Percentiles rank a stretch among this genome's conserved stretches.
These are phyloP conservation scores for Pseudopipra pipra DNA, from an alignment of 2,113 vertebrate species.

Conservation along the genomic window DNA sequence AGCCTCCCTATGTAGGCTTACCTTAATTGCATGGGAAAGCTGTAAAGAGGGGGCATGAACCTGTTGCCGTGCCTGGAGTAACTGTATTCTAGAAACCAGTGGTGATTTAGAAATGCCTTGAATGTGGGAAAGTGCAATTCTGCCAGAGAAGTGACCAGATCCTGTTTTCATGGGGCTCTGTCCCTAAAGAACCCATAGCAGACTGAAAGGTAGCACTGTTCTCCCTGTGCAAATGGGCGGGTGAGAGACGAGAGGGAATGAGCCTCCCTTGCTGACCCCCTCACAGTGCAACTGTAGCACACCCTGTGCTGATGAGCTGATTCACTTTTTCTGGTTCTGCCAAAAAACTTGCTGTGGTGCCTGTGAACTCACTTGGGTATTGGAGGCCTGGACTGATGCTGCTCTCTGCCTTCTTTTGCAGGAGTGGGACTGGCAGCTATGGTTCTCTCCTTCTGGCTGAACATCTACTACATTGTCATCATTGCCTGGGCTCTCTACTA, in stretches of 20 bases:
- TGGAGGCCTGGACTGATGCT: background rate
- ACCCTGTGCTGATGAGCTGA: background rate
- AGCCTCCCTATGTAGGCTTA: background rate
- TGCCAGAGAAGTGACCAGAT: background rate
- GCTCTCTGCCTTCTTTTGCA: constrained; percentile 5
- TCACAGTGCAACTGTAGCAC: rapidly evolving
- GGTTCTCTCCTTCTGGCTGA: constrained; percentile 90
- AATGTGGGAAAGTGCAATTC: background rate
- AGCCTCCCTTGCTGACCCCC: background rate
- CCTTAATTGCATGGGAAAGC: background rate
- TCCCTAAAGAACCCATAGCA: background rate
- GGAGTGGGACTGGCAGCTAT: constrained; percentile 88
- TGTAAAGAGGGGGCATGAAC: background rate
- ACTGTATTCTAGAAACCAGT: background rate
- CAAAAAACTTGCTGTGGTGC: background rate
- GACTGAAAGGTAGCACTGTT: background rate
- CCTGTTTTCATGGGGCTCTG: background rate
- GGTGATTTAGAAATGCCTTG: background rate
- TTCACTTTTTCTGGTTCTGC: background rate
- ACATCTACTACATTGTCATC: constrained; percentile 92
- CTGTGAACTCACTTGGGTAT: rapidly evolving
- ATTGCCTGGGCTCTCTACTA: constrained; percentile 93
- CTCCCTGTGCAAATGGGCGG: background rate
- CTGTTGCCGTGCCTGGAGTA: background rate
- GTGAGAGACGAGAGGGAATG: rapidly evolving